phyloP scores from a whole-genome alignment of 2,888 invertebrate genomes.

The Pteria penguin region DNA sequence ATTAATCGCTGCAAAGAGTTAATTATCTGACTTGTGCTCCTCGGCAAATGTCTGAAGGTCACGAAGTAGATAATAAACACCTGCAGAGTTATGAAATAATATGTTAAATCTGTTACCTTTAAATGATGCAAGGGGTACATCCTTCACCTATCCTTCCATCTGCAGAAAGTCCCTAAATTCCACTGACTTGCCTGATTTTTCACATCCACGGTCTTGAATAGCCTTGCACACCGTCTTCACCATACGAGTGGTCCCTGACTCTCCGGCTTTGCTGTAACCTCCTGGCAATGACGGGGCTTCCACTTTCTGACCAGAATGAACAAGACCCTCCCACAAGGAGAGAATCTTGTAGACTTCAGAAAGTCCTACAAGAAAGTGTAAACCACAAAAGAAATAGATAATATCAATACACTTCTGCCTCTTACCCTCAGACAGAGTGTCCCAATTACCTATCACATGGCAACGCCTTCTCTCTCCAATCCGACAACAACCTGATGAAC shows the following conservation, averaged over 20 bases:
- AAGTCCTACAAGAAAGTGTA: slow-evolving; percentile 45
- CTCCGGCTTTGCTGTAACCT: too few relatives aligned
- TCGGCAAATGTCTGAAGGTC: slow-evolving; percentile 1
- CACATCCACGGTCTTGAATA: slow-evolving; percentile 7
- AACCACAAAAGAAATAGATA: slow-evolving; percentile 45
- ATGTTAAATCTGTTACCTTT: too few relatives aligned
- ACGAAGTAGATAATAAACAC: too few relatives aligned
- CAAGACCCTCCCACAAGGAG: slow-evolving; percentile 34
- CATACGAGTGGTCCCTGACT: slow-evolving; percentile 33
- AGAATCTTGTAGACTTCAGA: slow-evolving; percentile 40
- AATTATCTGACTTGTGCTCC: slow-evolving; percentile 8
- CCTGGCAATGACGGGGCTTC: slow-evolving; percentile 33
- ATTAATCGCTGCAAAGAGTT: slow-evolving; percentile 9
- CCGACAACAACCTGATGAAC: slow-evolving; percentile 28
- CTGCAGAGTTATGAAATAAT: neutral
- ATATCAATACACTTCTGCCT: slow-evolving; percentile 10
- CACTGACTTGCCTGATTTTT: too few relatives aligned
- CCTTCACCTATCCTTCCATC: neutral
- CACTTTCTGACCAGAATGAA: slow-evolving; percentile 25
- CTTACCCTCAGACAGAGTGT: slow-evolving; percentile 16
- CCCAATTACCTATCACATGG: slow-evolving; percentile 39
- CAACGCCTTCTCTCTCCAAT: slow-evolving; percentile 30
- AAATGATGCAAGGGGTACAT: neutral
- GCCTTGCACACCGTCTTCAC: slow-evolving; percentile 46
- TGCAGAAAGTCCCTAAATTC: neutral